Base-by-base conservation (phyloP, 2,888 invertebrate species). In the Oscheius onirici region DNA sequence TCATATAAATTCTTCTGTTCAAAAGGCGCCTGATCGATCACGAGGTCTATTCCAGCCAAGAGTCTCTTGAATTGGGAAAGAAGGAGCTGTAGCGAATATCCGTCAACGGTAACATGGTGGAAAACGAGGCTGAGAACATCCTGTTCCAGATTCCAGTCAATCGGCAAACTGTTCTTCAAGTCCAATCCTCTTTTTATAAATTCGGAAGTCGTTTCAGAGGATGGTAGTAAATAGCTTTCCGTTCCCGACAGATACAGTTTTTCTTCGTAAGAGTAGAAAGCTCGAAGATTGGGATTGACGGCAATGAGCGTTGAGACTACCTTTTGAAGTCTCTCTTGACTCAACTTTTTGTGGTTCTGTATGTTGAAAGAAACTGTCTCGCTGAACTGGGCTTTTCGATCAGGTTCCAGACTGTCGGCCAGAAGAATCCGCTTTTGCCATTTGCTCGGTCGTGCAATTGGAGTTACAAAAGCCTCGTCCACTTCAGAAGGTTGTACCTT, bases 31-130 rank as follows among this genome's bases (percentile, higher is more conserved):
- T n/a, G 58, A 13, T 58, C 58, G 13, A 58, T 17, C 24, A 5
- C n/a, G 3, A 63, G 17, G 6, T 49, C 41, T 6, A 2, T 43
- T 57, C 51, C 58, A 3, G n/a, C 6, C 22, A 57, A 22, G 0
- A 58, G 10, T 8, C 15, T n/a, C 13, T 46, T 11, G 13, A 70
- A 40, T 34, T 70, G 43, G 1, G 28, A 54, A 40, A 70, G 10
- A 13, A 71, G 6, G 1, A 65, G 17, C 17, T 44, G 24, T 15
- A 71, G 43, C 2, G 71, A 71, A 2, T 41, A 24, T 22, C 65
- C 71, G 34, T 71, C 71, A 8, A 71, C 49, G 3, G 66, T 55
- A 3, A 71, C 44, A 44, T 71, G 71, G 51, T 71, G 71, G 26
- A 71, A 44, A 34, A 46, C 13, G 5, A 69, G 13, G 28, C n/a